These are phyloP conservation scores for Tachystola acroxantha DNA, from an alignment of 2,888 invertebrate species.

Conservation along the genomic window DNA sequence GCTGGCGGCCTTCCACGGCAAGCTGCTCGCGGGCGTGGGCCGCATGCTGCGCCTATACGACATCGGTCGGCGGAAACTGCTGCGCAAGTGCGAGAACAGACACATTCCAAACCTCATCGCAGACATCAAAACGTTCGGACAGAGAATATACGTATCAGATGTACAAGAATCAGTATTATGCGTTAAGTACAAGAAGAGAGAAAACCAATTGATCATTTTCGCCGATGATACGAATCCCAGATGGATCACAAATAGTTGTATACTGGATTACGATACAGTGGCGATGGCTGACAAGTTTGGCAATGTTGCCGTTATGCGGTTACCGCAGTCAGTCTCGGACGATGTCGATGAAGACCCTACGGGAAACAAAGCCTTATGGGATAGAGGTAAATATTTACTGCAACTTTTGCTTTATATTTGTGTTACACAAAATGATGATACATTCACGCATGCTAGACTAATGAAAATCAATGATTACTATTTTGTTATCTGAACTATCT, in stretches of 20 bases:
- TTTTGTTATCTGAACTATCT: conserved; percentile 35
- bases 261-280: conserved; percentile 97
- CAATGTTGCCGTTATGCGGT: conserved; percentile 92
- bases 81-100: conserved; percentile 98
- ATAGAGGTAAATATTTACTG: conserved; percentile 75
- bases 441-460: conserved; percentile 77
- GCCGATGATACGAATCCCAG: conserved; percentile 98
- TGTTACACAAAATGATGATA: conserved; percentile 48
- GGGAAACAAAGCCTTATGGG: conserved; percentile 98
- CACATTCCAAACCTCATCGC: conserved; percentile 97
- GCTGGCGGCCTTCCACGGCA: conserved; percentile 93
- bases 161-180: conserved; percentile 98
- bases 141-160: conserved; percentile 96
- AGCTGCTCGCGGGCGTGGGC: conserved; percentile 95
- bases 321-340: conserved; percentile 95
- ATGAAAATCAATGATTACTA: conserved; percentile 68
- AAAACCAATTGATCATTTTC: conserved; percentile 98
- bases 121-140: conserved; percentile 95
- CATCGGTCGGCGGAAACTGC: conserved; percentile 92
- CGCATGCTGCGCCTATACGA: conserved; percentile 95
- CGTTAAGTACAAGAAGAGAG: conserved; percentile 94
- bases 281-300: conserved; percentile 99
- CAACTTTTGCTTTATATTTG: background rate
- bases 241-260: conserved; percentile 95
- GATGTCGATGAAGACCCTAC: conserved; percentile 99